These are phyloP conservation scores for Bellardia bayeri DNA, from an alignment of 2,888 invertebrate genomes.

Conservation along the genomic window DNA sequence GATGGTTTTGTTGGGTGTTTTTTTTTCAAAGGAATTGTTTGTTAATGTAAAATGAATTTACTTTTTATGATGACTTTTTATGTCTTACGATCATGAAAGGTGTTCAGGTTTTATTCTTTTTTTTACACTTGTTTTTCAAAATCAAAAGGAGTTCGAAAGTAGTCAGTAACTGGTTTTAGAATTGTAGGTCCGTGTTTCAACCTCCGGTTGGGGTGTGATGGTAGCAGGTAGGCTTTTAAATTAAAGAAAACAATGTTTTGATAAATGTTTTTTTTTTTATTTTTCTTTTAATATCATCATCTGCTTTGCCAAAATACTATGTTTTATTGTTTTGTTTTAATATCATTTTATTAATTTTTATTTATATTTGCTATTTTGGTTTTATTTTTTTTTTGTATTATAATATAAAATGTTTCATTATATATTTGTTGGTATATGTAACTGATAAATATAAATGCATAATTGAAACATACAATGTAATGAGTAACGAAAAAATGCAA, in stretches of 20 bases:
- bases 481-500: neutral
- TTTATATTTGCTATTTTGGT: conserved; percentile 62
- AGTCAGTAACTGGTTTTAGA: conserved; percentile 56
- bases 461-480: neutral
- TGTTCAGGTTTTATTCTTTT: conserved; percentile 45
- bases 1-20: conserved; percentile 9
- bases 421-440: conserved; percentile 41
- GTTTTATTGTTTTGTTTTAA: conserved; percentile 52
- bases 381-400: conserved; percentile 46
- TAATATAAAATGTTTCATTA: conserved; percentile 61
- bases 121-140: conserved; percentile 14
- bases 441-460: conserved; percentile 21
- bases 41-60: conserved; percentile 44
- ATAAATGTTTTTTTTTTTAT: conserved; percentile 48
- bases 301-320: conserved; percentile 75
- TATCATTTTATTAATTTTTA: conserved; percentile 58
- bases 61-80: conserved; percentile 56
- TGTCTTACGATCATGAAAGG: conserved; percentile 67
- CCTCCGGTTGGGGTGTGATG: conserved; percentile 33
- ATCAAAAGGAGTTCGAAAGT: conserved; percentile 45
- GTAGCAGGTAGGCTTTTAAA: conserved; percentile 56
- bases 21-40: conserved; percentile 32
- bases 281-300: conserved; percentile 14
- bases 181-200: conserved; percentile 64
- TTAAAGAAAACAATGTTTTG: conserved; percentile 64